phyloP scores from a whole-genome alignment of 2,888 invertebrate species.

The Amblyjoppa proteus region DNA sequence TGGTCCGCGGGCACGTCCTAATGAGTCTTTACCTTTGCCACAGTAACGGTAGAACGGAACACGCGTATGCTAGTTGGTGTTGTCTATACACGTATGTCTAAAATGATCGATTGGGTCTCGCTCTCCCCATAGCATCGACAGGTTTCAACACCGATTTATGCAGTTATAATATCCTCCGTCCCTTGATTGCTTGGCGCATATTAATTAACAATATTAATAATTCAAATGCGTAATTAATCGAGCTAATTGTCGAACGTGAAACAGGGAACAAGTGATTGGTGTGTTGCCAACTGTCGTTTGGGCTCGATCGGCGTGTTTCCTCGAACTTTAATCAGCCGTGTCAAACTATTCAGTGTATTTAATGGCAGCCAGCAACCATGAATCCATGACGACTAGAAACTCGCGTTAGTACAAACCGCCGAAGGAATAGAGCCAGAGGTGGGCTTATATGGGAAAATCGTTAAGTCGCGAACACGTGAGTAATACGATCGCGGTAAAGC shows the following conservation, averaged over 20 bases:
- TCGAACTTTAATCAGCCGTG: constrained; percentile 76
- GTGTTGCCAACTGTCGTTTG: neutral
- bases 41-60: constrained; percentile 15
- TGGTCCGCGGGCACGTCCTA: constrained; percentile 69
- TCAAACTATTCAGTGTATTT: constrained; percentile 72
- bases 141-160: neutral
- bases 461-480: constrained; percentile 55
- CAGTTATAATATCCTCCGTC: neutral
- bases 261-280: constrained; percentile 23
- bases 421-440: constrained; percentile 36
- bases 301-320: constrained; percentile 55
- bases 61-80: neutral
- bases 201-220: neutral
- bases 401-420: constrained; percentile 66
- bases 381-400: constrained; percentile 68
- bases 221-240: neutral
- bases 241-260: too few relatives aligned
- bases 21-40: constrained; percentile 75
- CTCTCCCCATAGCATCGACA: neutral
- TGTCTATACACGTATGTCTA: neutral
- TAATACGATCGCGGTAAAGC: constrained; percentile 44
- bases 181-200: neutral
- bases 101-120: constrained; percentile 34
- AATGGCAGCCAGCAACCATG: constrained; percentile 70
- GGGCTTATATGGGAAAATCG: constrained; percentile 21